Base-by-base conservation (phyloP, 2,113 vertebrate genomes). In the Odontophorus gujanensis region DNA sequence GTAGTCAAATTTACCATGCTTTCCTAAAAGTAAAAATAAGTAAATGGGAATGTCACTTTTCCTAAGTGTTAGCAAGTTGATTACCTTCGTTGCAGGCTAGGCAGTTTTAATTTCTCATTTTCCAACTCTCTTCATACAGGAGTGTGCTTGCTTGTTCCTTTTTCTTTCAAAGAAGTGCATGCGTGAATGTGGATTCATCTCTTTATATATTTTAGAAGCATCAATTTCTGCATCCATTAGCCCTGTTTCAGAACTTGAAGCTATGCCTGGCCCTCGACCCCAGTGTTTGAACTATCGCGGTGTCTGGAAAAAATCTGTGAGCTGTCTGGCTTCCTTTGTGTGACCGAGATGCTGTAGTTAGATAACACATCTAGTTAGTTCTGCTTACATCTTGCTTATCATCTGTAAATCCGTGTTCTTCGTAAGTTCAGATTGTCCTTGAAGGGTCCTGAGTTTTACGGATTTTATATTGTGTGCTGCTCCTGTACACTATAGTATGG, bases 341-440 rank as follows among this genome's bases (percentile, higher is more conserved):
- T 65, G 82, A 57, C 57, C 62, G 63, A 79, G 38, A 13, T 91
- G n/a, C 40, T 87, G 63, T 91, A 83, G 15, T 87, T 38, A 91
- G 47, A 14, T 81, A 63, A 89, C 62, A 32, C 40, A 36, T 40
- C 40, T 13, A 40, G 40, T 13, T 63, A 59, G 59, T 92, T 95
- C 62, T 85, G 47, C 82, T 87, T 90, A 51, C 25, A 18, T 45
- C 61, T 34, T 48, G 91, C 7, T 48, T 80, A 59, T 65, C 57
- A 81, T 81, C n/a, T 81, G 38, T 48, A 59, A 90, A 90, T 57
- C 47, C 25, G 7, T 45, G 36, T 21, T 68, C 43, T 78, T 81
- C n/a, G 1, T 67, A 55, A 85, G 26, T 53, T 73, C 51, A 63
- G 21, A 66, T 87, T 7, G 25, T 75, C 62, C 51, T 83, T 85